phyloP scores from a whole-genome alignment of 2,888 invertebrate species.

The Lepidonotus clava region DNA sequence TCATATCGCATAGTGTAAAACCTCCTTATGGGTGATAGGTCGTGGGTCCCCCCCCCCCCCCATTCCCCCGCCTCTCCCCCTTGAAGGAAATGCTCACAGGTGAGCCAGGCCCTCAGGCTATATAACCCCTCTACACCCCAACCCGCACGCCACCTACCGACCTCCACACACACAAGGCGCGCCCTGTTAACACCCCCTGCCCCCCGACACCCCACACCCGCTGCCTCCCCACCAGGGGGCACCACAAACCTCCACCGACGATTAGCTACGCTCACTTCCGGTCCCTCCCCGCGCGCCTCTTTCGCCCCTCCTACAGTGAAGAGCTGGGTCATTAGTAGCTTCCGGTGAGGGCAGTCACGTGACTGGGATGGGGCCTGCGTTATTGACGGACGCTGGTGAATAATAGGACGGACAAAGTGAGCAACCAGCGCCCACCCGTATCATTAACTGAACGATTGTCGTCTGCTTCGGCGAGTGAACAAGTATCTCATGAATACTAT shows the following conservation, averaged over 20 bases:
- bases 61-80: background rate
- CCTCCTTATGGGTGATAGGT: no score
- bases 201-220: background rate
- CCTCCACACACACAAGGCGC: no score
- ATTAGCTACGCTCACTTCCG: conserved; percentile 38
- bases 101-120: no score
- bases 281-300: background rate
- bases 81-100: no score
- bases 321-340: background rate
- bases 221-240: conserved; percentile 14
- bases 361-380: background rate
- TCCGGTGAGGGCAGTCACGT: background rate
- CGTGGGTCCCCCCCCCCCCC: background rate
- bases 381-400: background rate
- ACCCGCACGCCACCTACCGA: background rate
- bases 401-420: conserved; percentile 31
- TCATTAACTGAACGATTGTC: no score
- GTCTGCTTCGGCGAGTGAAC: no score
- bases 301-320: background rate
- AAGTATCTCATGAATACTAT: no score
- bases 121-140: no score
- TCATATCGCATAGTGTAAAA: no score
- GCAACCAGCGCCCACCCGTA: no score
- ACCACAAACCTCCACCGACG: conserved; percentile 11
- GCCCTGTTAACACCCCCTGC: conserved; percentile 28